phyloP scores from a whole-genome alignment of 2,888 invertebrate genomes.

The Choristoneura rosaceana region DNA sequence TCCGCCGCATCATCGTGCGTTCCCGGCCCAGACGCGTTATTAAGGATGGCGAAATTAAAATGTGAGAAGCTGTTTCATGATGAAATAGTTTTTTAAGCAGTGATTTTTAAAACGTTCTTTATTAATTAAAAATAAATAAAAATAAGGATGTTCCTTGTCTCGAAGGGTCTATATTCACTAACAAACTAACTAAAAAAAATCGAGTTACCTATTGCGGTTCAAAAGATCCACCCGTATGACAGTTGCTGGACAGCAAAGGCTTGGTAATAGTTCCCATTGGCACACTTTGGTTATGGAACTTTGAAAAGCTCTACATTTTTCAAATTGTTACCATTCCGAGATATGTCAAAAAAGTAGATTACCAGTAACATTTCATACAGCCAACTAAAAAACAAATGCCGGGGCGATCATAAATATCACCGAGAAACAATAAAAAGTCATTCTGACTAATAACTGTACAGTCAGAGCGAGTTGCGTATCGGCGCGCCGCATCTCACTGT shows the following conservation, averaged over 20 bases:
- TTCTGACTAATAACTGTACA: slow-evolving; percentile 77
- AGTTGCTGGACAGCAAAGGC: too few relatives aligned
- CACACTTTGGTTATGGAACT: neutral
- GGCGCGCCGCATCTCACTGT: slow-evolving; percentile 67
- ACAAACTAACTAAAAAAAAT: too few relatives aligned
- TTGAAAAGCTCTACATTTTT: slow-evolving; percentile 6
- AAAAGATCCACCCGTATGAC: too few relatives aligned
- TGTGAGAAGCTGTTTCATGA: slow-evolving; percentile 24
- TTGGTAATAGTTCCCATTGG: too few relatives aligned
- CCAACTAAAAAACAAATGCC: slow-evolving; percentile 50
- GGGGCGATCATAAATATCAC: slow-evolving; percentile 66
- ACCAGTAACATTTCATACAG: slow-evolving; percentile 55
- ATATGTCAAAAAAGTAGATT: slow-evolving; percentile 36
- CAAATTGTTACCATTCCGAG: slow-evolving; percentile 2
- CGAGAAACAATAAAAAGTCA: slow-evolving; percentile 75
- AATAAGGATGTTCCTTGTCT: neutral
- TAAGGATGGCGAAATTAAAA: slow-evolving; percentile 41
- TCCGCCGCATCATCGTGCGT: slow-evolving; percentile 45
- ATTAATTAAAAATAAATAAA: neutral
- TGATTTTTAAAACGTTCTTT: neutral
- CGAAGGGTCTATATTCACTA: neutral
- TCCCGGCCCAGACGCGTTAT: slow-evolving; percentile 25
- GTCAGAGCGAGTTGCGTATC: slow-evolving; percentile 69
- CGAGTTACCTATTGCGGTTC: too few relatives aligned
- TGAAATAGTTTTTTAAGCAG: slow-evolving; percentile 14